Base-by-base conservation (phyloP, 2,113 vertebrate species). In the Spermophilus dauricus region DNA sequence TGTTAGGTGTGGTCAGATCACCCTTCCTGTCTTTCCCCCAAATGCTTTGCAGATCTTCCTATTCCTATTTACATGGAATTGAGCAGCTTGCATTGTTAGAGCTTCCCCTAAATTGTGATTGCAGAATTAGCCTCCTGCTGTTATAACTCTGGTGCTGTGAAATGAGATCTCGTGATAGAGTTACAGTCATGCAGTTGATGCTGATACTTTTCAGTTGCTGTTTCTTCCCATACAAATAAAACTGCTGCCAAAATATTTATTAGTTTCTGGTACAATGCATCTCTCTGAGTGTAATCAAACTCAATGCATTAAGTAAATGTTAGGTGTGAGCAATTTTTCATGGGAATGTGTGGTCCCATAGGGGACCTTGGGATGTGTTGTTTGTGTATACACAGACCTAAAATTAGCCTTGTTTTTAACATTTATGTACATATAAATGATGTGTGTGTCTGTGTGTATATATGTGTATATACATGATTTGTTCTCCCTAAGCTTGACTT, bases 91-190 rank as follows among this genome's bases (percentile, higher is more conserved):
- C 73, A 67, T 87, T 86, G 85, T 91, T 65, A 86, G 72, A 89
- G 48, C 51, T 91, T 94, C 91, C 77, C 86, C 83, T 94, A 90
- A 85, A 94, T 92, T 95, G 96, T 80, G 93, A 93, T 86, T 94
- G 94, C 82, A 86, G 92, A 96, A 97, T 98, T 97, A 96, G 78
- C 81, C 88, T 85, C 97, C 91, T 94, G 94, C 88, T 92, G 94
- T 83, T 86, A 67, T 42, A 97, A 94, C 85, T 89, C 88, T 91
- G 82, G 67, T 69, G 95, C 80, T 96, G 81, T 91, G 88, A 93
- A 96, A 83, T 94, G 90, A 96, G 93, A 77, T 88, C 85, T 97
- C 92, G 85, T 39, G 89, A 96, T 86, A 95, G 34, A 82, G 73
- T 94, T 80, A 51, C 10, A 96, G 87, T 86, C 92, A 92, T 73